These are phyloP conservation scores for Drosophila novamexicana DNA, from an alignment of 1,140 invertebrate species.

Conservation along the genomic window DNA sequence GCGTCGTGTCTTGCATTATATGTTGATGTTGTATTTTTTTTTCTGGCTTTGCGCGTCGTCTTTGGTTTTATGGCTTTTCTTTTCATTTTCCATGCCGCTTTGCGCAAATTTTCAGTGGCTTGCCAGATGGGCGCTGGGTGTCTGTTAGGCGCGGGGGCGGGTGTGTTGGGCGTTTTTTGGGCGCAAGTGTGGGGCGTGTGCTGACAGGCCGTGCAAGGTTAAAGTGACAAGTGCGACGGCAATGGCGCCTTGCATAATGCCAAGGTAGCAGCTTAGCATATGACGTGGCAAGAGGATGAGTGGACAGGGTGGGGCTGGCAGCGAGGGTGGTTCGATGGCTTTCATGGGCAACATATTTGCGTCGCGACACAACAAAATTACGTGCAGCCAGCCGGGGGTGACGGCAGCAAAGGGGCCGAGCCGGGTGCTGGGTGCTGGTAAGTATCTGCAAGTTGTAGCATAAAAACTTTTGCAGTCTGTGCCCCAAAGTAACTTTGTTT, in stretches of 20 bases:
- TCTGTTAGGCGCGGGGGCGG: constrained; percentile 4
- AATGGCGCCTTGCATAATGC: constrained; percentile 76
- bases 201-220: constrained; percentile 79
- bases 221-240: constrained; percentile 80
- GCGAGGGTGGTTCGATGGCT: constrained; percentile 29
- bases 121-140: constrained; percentile 5
- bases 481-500: constrained; percentile 33
- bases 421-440: constrained; percentile 3
- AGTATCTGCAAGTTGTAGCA: constrained; percentile 46
- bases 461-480: constrained; percentile 77
- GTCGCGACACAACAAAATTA: constrained; percentile 82
- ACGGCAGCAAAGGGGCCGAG: background rate
- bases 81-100: constrained; percentile 81
- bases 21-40: constrained; percentile 36
- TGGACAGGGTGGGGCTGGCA: background rate
- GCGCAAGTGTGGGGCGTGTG: constrained; percentile 17
- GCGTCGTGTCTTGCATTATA: constrained; percentile 49
- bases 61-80: constrained; percentile 83
- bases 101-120: constrained; percentile 74
- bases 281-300: background rate
- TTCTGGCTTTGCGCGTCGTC: constrained; percentile 76
- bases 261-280: constrained; percentile 57
- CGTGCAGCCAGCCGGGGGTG: constrained; percentile 50
- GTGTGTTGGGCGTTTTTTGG: background rate
- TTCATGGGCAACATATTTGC: constrained; percentile 76